These are phyloP conservation scores for Engystomops pustulosus DNA, from an alignment of 2,113 vertebrate species.

Conservation along the genomic window DNA sequence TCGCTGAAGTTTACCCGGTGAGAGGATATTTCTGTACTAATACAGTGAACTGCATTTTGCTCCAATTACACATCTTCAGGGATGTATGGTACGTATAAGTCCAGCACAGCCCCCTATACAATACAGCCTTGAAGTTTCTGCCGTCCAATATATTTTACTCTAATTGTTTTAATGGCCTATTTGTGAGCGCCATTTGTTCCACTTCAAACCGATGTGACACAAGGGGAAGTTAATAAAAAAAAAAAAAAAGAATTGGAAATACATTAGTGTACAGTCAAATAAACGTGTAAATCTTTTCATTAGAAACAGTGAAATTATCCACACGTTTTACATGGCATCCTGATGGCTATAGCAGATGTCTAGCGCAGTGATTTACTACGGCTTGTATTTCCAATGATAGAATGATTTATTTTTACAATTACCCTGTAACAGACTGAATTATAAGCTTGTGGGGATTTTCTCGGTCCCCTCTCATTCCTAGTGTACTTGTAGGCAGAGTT, in stretches of 20 bases:
- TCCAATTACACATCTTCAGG: background rate
- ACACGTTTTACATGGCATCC: conserved; percentile 35
- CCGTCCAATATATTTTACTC: conserved; percentile 7
- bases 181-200: conserved; percentile 1
- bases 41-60: background rate
- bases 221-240: conserved; percentile 34
- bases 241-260: conserved; percentile 21
- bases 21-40: background rate
- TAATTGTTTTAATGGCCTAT: conserved; percentile 33
- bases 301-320: conserved; percentile 33
- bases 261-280: conserved; percentile 37
- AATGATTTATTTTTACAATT: conserved; percentile 68
- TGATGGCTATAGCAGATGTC: conserved; percentile 55
- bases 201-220: conserved; percentile 1
- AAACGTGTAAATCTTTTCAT: conserved; percentile 54
- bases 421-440: conserved; percentile 66
- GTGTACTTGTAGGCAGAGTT: conserved; percentile 62
- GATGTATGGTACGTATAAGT: background rate
- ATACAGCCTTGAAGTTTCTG: background rate
- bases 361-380: conserved; percentile 35
- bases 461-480: conserved; percentile 27
- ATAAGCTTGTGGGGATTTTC: conserved; percentile 63
- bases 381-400: conserved; percentile 61
- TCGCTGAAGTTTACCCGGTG: background rate
- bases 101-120: background rate